A percentile compares a stretch with the other conserved stretches of the same genome.
Evolutionary conservation across 2,797 vertebrate genomes (phyloP).

Genomic region (Amphiprion clarkii): DNA sequence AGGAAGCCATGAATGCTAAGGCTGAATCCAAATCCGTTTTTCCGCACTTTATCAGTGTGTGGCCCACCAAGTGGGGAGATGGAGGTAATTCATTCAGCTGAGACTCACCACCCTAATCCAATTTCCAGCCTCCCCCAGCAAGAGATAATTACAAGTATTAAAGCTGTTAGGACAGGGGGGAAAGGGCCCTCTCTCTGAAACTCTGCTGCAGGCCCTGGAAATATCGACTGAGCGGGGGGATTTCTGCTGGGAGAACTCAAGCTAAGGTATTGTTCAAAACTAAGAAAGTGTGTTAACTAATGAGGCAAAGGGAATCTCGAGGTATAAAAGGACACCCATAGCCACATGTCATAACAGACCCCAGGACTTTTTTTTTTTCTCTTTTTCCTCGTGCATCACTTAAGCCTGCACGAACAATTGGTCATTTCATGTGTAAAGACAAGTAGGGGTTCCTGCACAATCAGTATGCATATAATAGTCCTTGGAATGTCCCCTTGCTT

Average conservation of each 20-base stretch:
- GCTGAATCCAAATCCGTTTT: slow-evolving; percentile 93
- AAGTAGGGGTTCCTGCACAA: slow-evolving; percentile 71
- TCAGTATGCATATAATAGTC: slow-evolving; percentile 78
- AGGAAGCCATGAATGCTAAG: slow-evolving; percentile 94
- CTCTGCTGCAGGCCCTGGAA: slow-evolving; percentile 84
- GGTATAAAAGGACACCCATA: slow-evolving; percentile 85
- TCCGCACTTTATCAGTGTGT: slow-evolving; percentile 92
- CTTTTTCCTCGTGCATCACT: slow-evolving; percentile 70
- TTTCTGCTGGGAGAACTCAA: slow-evolving; percentile 86
- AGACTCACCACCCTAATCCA: slow-evolving; percentile 94
- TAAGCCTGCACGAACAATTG: slow-evolving; percentile 76
- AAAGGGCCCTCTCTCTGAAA: slow-evolving; percentile 80
- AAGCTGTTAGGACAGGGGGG: slow-evolving; percentile 87
- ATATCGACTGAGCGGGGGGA: slow-evolving; percentile 81
- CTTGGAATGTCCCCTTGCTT: slow-evolving; percentile 62
- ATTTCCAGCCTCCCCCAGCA: slow-evolving; percentile 94
- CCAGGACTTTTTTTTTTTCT: slow-evolving; percentile 83
- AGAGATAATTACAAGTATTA: slow-evolving; percentile 96
- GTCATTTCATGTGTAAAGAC: slow-evolving; percentile 80
- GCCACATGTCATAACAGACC: slow-evolving; percentile 84
- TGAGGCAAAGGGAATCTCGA: slow-evolving; percentile 87
- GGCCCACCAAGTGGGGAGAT: slow-evolving; percentile 95
- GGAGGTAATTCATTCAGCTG: slow-evolving; percentile 93
- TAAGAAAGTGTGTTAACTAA: slow-evolving; percentile 90
- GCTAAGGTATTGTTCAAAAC: slow-evolving; percentile 89